Evolutionary conservation across 1,140 invertebrate genomes (phyloP), one percentile per base, ranked within the genome.

Genomic region (Nasonia giraulti): DNA sequence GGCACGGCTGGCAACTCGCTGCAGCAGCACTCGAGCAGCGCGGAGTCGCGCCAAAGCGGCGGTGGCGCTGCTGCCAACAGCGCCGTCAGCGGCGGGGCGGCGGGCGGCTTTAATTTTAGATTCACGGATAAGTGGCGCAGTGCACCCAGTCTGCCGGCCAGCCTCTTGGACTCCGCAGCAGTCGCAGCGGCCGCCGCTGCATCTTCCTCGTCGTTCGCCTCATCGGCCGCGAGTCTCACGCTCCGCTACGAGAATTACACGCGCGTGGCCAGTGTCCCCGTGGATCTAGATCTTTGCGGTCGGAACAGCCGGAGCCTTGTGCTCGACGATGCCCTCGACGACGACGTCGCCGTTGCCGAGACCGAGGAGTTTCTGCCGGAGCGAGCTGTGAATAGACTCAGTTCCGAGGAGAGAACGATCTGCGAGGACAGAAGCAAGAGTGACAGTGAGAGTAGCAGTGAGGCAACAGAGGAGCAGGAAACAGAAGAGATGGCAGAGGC

Each of bases 201-300:
- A 11, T 86, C 87, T 40, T 88, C 83, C 10, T 87, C 83, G 47
- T 87, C 83, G 6, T 86, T 86, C 47, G 87, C 85, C 33, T 86
- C 90, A 79, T 88, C 88, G 6, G 55, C 55, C 55, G 87, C 88
- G 80, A 88, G 85, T 71, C 80, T 87, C 12, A 90, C 89, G 75
- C 14, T 55, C 27, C 50, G 74, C 8, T 76, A 81, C 84, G 78
- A 85, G 78, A 91, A 91, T 73, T 89, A 90, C 73, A 91, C 91
- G 10, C 89, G 90, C 75, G 93, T 94, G 17, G 91, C 90, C 23
- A 95, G 94, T 87, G 93, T 94, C 27, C 94, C 94, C 33, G 93
- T 94, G 73, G 92, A 94, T 80, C 88, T 95, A 23, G 93, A 95
- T 86, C 92, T 94, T 37, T 93, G 91, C 86, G 79, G 80, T 37